A percentile compares a stretch with the other conserved stretches of the same genome.
phyloP scores from a whole-genome alignment of 2,797 vertebrate genomes.

The Ctenosaura bakeri region DNA sequence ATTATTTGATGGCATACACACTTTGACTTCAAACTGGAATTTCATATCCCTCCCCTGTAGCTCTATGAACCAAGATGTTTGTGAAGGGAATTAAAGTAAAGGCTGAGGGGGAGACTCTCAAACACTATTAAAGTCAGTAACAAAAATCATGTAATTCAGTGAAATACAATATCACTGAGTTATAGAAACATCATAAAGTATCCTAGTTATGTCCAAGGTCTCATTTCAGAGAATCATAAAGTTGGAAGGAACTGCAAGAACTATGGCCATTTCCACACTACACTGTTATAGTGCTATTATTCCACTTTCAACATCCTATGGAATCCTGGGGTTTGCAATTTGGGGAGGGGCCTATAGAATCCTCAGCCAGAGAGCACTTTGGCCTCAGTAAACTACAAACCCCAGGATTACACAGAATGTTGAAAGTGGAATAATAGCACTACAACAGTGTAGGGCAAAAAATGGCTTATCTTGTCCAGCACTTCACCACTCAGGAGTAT shows the following conservation, averaged over 20 bases:
- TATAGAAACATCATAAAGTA: neutral
- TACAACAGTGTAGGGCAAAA: no score
- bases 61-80: conserved; percentile 5
- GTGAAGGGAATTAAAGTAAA: conserved; percentile 55
- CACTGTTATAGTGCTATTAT: no score
- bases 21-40: conserved; percentile 36
- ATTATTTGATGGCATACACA: conserved; percentile 38
- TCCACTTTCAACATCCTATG: no score
- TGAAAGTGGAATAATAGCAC: no score
- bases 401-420: no score
- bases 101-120: conserved; percentile 4
- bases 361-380: no score
- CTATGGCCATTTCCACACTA: no score
- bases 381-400: no score
- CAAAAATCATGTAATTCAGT: conserved; percentile 49
- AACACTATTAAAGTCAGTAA: conserved; percentile 1
- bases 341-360: no score
- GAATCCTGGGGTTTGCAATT: no score
- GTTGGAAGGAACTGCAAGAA: neutral
- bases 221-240: neutral
- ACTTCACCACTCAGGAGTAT: no score
- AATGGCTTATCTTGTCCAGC: neutral
- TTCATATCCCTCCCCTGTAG: conserved; percentile 56
- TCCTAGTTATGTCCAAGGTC: neutral
- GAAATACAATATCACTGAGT: rapidly evolving